These are phyloP conservation scores for Arctopsyche grandis DNA, from an alignment of 1,140 invertebrate genomes.

Conservation along the genomic window DNA sequence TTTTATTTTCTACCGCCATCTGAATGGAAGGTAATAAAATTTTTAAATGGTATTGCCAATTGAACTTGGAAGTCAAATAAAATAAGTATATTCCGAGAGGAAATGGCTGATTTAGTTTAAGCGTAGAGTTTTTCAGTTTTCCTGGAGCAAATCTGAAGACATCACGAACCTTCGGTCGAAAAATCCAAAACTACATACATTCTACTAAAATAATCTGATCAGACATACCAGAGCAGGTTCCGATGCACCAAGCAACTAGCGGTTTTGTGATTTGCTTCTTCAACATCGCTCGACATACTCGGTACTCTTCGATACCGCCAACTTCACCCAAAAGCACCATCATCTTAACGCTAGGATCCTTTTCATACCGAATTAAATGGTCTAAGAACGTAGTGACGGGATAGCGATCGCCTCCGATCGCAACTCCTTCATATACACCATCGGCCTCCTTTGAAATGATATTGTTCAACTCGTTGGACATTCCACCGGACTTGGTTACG, in stretches of 20 bases:
- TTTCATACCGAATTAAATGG: slow-evolving; percentile 86
- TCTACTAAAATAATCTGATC: too few relatives aligned
- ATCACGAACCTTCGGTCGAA: too few relatives aligned
- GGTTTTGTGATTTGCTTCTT: slow-evolving; percentile 90
- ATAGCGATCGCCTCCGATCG: slow-evolving; percentile 99
- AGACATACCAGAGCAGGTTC: slow-evolving; percentile 78
- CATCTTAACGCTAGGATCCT: slow-evolving; percentile 88
- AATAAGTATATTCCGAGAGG: too few relatives aligned
- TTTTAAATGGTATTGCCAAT: too few relatives aligned
- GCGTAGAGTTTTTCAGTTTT: too few relatives aligned
- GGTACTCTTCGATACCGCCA: slow-evolving; percentile 99
- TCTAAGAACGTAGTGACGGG: slow-evolving; percentile 99
- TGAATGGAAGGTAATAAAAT: too few relatives aligned
- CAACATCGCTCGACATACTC: slow-evolving; percentile 91
- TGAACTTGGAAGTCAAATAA: too few relatives aligned
- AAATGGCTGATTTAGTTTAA: too few relatives aligned
- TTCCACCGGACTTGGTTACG: slow-evolving; percentile 97
- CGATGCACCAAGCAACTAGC: slow-evolving; percentile 98
- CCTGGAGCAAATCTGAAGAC: too few relatives aligned
- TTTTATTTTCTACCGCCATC: too few relatives aligned
- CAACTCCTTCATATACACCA: slow-evolving; percentile 97
- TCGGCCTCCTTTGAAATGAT: slow-evolving; percentile 97
- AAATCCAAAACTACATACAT: too few relatives aligned
- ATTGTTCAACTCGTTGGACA: slow-evolving; percentile 99
- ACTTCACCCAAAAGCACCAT: slow-evolving; percentile 97